phyloP scores from a whole-genome alignment of 2,888 invertebrate genomes.

The Thera britannica region DNA sequence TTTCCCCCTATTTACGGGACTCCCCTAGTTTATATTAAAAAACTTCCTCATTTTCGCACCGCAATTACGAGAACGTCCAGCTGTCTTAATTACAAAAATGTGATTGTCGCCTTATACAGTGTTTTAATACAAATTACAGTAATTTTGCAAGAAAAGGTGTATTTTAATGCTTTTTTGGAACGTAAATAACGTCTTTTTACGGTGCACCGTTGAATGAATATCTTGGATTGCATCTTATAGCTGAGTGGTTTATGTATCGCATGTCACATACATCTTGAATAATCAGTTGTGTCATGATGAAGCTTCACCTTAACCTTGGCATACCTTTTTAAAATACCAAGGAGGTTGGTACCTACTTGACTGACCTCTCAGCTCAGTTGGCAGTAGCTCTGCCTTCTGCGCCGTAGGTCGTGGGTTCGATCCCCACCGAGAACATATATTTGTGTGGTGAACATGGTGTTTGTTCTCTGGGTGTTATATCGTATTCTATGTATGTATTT shows the following conservation, averaged over 20 bases:
- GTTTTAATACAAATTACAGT: constrained; percentile 26
- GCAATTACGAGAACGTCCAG: constrained; percentile 19
- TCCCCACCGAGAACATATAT: too few relatives aligned
- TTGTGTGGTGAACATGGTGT: too few relatives aligned
- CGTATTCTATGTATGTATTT: too few relatives aligned
- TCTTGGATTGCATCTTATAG: constrained; percentile 30
- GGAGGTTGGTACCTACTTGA: too few relatives aligned
- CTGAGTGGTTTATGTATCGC: constrained; percentile 36
- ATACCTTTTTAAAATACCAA: constrained; percentile 3
- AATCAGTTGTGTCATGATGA: constrained; percentile 13
- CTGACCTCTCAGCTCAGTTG: too few relatives aligned
- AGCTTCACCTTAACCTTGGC: constrained; percentile 8
- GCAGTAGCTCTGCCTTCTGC: too few relatives aligned
- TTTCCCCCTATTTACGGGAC: too few relatives aligned
- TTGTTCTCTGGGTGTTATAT: too few relatives aligned
- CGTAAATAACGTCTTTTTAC: constrained; percentile 37
- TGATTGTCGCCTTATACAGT: constrained; percentile 31
- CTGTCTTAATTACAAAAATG: constrained; percentile 43
- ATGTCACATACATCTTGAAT: constrained; percentile 20
- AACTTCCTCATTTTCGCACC: constrained; percentile 11
- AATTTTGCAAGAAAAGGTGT: constrained; percentile 54
- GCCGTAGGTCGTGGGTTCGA: too few relatives aligned
- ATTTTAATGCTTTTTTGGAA: constrained; percentile 54
- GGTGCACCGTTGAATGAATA: constrained; percentile 41
- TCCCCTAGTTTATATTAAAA: neutral